Base-by-base conservation (phyloP, 2,888 invertebrate genomes). In the Gryllus longicercus region DNA sequence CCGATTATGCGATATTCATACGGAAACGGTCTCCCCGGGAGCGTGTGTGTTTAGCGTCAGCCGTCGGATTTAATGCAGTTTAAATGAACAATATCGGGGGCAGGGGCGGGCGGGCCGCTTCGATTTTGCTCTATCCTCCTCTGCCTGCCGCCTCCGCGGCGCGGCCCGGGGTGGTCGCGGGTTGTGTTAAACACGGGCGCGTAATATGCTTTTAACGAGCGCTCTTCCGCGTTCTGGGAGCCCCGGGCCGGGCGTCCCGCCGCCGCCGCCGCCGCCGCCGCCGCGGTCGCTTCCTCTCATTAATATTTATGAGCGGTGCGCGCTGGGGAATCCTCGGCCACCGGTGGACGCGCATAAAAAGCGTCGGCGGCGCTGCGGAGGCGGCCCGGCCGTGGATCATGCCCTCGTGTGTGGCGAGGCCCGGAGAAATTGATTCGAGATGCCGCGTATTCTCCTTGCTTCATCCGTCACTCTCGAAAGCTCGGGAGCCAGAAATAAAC, bases 41-140 rank as follows among this genome's bases (percentile, higher is more conserved):
- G 63, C 8, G 16, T 14, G 63, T 63, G 63, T 63, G 63, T 63
- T 63, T 63, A 63, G n/a, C 63, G 63, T 63, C 63, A 63, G 16
- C 63, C 63, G 63, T 63, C 63, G 63, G 63, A 63, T 63, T 63
- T 63, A 63, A 63, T 63, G 63, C 63, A 63, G 63, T 63, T 63
- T 63, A 63, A 63, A 63, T 63, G 63, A 63, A 63, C 63, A 63
- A 63, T 63, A 63, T 63, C n/a, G 63, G 16, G n/a, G n/a, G 4
- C 63, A n/a, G n/a, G 14, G 63, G 14, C 16, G 63, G 63, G 63
- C 5, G 16, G 63, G 3, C 5, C 63, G 16, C 14, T 63, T 63
- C 63, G 63, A 63, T 63, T 63, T 63, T 4, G 3, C 63, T 63
- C 63, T 14, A 8, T n/a, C 63, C 63, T n/a, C 11, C 63, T 63